Base-by-base conservation (phyloP, 2,888 invertebrate species). In the Monopis laevigella region DNA sequence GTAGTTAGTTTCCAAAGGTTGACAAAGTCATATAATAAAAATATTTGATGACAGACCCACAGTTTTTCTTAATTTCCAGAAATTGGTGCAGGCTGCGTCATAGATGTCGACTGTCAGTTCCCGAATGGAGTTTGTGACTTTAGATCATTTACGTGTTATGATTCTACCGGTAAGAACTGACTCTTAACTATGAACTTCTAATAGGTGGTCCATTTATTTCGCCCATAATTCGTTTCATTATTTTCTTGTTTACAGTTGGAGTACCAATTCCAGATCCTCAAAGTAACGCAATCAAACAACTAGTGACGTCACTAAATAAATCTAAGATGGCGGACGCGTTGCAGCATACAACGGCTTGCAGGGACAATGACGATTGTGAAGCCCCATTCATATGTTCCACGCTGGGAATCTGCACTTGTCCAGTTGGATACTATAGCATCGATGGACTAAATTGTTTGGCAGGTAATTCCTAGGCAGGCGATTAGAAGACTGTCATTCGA, bases 61-160 rank as follows among this genome's bases (percentile, higher is more conserved):
- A 7, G 24, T 21, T 17, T 32, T 17, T 17, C 14, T 17, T 11
- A 21, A n/a, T 54, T 50, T 1, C n/a, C 54, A 80, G 80, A 50
- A 10, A 55, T 68, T 0, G 72, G 70, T 0, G 71, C 67, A 0
- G 55, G 59, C 0, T 81, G 81, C 26, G 68, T 81, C 0, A 1
- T 78, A 1, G 48, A 74, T 19, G 57, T 60, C 5, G 81, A 81
- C 42, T 81, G 81, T 14, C 68, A 62, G 38, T 73, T 78, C 13
- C 26, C 47, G 0, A 53, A 55, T 2, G 72, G 67, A 0, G 51
- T 48, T 1, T 77, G 77, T 21, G 49, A 67, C 3, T 34, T 46
- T 0, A 4, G 2, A 0, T 49, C 50, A 0, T 56, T 70, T 6
- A 47, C 32, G 0, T 77, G 77, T 26, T 45, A 51, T 10, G 41